Evolutionary conservation across 2,888 invertebrate species (phyloP).

Genomic region (Ochropacha duplaris): DNA sequence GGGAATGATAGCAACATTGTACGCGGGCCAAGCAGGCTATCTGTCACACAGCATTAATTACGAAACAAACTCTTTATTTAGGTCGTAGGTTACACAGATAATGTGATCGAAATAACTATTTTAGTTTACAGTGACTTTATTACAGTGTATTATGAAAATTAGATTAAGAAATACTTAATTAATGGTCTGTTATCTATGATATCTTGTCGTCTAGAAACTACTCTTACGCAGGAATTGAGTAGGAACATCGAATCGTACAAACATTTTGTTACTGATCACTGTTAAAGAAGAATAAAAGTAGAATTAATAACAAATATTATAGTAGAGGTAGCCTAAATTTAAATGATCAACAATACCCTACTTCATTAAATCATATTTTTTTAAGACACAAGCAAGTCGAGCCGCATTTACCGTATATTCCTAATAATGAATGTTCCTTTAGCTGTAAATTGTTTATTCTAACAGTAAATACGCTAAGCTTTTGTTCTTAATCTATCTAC

Average conservation of each 20-base stretch:
- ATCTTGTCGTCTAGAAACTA: too few relatives aligned
- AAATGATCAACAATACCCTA: too few relatives aligned
- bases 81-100: constrained; percentile 7
- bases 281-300: too few relatives aligned
- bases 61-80: constrained; percentile 29
- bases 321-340: too few relatives aligned
- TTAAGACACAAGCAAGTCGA: not conserved
- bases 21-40: constrained; percentile 36
- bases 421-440: not conserved
- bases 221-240: too few relatives aligned
- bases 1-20: constrained; percentile 65
- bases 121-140: not conserved
- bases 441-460: not conserved
- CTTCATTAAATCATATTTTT: too few relatives aligned
- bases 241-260: too few relatives aligned
- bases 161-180: not conserved
- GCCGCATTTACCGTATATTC: not conserved
- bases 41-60: constrained; percentile 36
- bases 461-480: not conserved
- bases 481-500: not conserved
- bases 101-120: not conserved
- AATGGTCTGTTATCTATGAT: not conserved
- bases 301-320: too few relatives aligned
- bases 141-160: not conserved
- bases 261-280: too few relatives aligned